Conservation (phyloP, 2,797 vertebrate genomes). For the Enteromius fasciolatus region DNA sequence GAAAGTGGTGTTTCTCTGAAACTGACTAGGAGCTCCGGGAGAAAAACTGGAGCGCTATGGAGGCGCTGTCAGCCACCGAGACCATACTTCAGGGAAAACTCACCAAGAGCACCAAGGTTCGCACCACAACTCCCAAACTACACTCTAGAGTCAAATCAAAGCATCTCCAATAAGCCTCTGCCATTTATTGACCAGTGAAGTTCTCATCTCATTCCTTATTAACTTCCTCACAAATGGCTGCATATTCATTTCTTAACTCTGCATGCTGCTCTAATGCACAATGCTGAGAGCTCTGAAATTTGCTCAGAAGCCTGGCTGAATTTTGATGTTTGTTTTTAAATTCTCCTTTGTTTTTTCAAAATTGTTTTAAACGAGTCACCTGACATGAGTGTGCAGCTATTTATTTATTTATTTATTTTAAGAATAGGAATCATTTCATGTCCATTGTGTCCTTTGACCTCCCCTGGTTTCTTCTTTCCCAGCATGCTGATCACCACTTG, state of each 20-base stretch:
- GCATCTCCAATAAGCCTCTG: constrained; percentile 70
- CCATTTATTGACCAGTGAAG: constrained; percentile 69
- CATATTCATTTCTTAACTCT: constrained; percentile 76
- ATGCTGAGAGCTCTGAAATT: neutral
- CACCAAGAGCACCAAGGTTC: constrained; percentile 98
- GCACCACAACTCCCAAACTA: constrained; percentile 81
- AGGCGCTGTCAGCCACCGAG: constrained; percentile 99
- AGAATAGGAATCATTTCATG: constrained; percentile 66
- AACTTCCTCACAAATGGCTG: constrained; percentile 72
- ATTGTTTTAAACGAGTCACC: constrained; percentile 44
- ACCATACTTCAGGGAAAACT: constrained; percentile 99
- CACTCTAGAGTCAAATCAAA: constrained; percentile 87
- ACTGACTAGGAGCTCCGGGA: constrained; percentile 99
- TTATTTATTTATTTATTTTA: constrained; percentile 52
- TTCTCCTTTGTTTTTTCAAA: neutral
- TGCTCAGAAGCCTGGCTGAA: neutral
- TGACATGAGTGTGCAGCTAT: constrained; percentile 81
- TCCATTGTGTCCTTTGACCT: constrained; percentile 61
- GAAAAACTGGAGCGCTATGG: constrained; percentile 99
- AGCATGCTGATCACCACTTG: constrained; percentile 67
- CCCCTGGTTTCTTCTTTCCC: constrained; percentile 54
- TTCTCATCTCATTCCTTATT: constrained; percentile 67
- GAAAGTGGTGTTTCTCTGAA: constrained; percentile 96
- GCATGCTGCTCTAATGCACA: constrained; percentile 53
- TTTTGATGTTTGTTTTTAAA: neutral